Evolutionary conservation across 2,797 vertebrate genomes (phyloP).

Genomic region (Okamejei kenojei): DNA sequence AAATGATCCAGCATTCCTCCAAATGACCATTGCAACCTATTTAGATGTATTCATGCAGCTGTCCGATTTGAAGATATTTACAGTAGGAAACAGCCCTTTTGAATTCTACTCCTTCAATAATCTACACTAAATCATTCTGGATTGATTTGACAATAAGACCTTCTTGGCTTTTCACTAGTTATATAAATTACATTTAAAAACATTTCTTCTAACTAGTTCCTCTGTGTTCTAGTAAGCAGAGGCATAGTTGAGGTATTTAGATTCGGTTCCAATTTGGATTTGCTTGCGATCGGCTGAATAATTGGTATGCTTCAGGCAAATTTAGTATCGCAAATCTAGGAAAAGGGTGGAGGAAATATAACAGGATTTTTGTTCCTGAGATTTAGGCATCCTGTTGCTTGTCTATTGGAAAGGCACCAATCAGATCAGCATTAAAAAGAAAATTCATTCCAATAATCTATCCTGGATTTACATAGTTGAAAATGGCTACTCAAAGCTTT

Average conservation of each 20-base stretch:
- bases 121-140: constrained; percentile 5
- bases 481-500: not conserved
- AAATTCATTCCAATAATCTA: not conserved
- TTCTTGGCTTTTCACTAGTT: not conserved
- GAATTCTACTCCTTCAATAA: not conserved
- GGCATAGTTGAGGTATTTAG: not conserved
- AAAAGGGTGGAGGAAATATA: not conserved
- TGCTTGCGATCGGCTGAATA: not conserved
- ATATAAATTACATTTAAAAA: not conserved
- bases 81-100: not conserved
- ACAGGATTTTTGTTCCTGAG: not conserved
- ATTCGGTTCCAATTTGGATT: not conserved
- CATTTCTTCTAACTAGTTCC: not conserved
- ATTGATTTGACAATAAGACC: not conserved
- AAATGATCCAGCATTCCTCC: constrained; percentile 6
- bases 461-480: not conserved
- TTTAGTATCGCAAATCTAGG: not conserved
- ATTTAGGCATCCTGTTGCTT: not conserved
- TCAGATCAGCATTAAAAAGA: not conserved
- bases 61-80: not conserved
- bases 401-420: not conserved
- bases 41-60: not conserved
- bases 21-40: not conserved
- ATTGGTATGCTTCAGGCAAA: not conserved
- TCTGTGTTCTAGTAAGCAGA: not conserved